These are phyloP conservation scores for Manduca sexta DNA, from an alignment of 1,140 invertebrate genomes.

Conservation along the genomic window DNA sequence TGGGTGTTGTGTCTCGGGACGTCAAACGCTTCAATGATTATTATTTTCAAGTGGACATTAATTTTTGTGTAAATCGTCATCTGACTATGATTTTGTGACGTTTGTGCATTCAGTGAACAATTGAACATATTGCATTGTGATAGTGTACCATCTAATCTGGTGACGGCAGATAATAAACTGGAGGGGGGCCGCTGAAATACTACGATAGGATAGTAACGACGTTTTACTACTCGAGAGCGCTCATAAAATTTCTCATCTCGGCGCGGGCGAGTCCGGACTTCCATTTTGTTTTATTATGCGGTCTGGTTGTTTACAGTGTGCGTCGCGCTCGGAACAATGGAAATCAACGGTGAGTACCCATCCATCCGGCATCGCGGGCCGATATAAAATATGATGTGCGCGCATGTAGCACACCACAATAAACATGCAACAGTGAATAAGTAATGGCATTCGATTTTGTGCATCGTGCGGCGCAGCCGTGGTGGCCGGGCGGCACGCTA, in stretches of 20 bases:
- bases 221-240: slow-evolving; percentile 69
- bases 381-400: slow-evolving; percentile 46
- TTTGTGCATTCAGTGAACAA: slow-evolving; percentile 33
- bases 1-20: slow-evolving; percentile 71
- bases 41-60: slow-evolving; percentile 68
- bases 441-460: slow-evolving; percentile 68
- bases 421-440: slow-evolving; percentile 65
- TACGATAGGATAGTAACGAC: slow-evolving; percentile 73
- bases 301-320: slow-evolving; percentile 67
- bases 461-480: slow-evolving; percentile 57
- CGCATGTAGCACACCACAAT: slow-evolving; percentile 64
- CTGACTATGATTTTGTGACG: slow-evolving; percentile 36
- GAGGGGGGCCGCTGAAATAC: slow-evolving; percentile 72
- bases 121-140: slow-evolving; percentile 50
- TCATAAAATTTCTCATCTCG: slow-evolving; percentile 65
- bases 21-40: slow-evolving; percentile 72
- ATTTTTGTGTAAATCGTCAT: slow-evolving; percentile 53
- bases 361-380: slow-evolving; percentile 23
- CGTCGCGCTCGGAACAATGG: slow-evolving; percentile 62
- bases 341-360: slow-evolving; percentile 64
- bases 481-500: slow-evolving; percentile 24
- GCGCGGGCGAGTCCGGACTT: slow-evolving; percentile 54
- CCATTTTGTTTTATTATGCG: slow-evolving; percentile 73
- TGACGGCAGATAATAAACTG: slow-evolving; percentile 66
- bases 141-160: slow-evolving; percentile 47